Conservation (phyloP, 2,113 vertebrate species). For the Butorides virescens region DNA sequence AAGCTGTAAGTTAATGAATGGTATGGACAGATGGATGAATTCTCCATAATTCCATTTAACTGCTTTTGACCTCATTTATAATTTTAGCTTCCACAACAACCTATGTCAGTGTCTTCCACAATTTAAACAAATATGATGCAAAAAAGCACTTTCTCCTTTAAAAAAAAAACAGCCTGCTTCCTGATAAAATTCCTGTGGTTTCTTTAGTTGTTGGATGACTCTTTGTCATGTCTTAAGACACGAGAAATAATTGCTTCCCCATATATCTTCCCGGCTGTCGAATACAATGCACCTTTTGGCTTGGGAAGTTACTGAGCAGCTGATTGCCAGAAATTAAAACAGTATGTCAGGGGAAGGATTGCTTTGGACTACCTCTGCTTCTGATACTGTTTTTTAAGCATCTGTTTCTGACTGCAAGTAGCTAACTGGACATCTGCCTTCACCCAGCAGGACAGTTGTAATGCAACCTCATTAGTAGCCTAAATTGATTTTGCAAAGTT, state of each 20-base stretch:
- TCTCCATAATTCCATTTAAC: not conserved
- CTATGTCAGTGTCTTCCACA: not conserved
- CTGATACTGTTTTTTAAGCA: not conserved
- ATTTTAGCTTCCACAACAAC: not conserved
- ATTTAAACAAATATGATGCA: not conserved
- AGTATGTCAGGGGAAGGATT: not conserved
- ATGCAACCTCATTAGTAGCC: not conserved
- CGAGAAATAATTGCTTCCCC: not conserved
- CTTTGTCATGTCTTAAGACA: not conserved
- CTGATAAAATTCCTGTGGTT: not conserved
- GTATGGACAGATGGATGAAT: not conserved
- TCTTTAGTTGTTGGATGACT: not conserved
- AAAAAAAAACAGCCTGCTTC: not conserved
- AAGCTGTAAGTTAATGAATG: not conserved
- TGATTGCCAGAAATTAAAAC: not conserved
- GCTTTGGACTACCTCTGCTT: not conserved
- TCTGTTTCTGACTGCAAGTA: not conserved
- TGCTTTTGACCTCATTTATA: not conserved
- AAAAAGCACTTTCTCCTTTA: not conserved
- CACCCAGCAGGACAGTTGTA: not conserved
- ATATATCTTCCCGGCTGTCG: not conserved
- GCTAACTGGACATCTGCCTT: not conserved
- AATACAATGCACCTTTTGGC: not conserved
- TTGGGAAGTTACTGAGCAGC: not conserved
- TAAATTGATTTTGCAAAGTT: not conserved